A percentile compares a stretch with the other conserved stretches of the same genome.
These are phyloP conservation scores for Lasioglossum lativentre DNA, from an alignment of 2,888 invertebrate species.

Conservation along the genomic window DNA sequence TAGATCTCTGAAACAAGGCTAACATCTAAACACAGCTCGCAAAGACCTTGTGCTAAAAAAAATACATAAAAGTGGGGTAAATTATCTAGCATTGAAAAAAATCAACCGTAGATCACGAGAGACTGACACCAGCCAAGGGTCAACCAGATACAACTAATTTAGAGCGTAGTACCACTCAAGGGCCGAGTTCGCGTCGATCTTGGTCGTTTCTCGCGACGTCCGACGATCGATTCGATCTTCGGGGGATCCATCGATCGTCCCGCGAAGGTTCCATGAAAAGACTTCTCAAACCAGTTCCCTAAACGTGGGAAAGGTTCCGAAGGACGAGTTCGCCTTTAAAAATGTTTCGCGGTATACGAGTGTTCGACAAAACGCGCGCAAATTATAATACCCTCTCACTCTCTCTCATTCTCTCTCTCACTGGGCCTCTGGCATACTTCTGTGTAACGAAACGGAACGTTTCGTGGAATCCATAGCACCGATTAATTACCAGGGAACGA, in stretches of 20 bases:
- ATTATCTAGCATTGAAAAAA: background rate
- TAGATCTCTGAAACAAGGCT: too few relatives aligned
- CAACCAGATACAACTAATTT: background rate
- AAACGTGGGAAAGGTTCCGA: slow-evolving; percentile 66
- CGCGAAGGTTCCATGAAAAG: slow-evolving; percentile 62
- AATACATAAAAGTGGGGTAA: background rate
- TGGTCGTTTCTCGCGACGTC: slow-evolving; percentile 6
- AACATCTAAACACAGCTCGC: background rate
- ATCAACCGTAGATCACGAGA: background rate
- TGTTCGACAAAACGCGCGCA: slow-evolving; percentile 58
- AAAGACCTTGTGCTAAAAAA: background rate
- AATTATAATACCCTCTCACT: slow-evolving; percentile 62
- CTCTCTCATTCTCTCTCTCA: slow-evolving; percentile 44
- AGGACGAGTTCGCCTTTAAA: slow-evolving; percentile 53
- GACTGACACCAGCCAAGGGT: background rate
- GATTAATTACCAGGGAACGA: background rate
- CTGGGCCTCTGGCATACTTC: background rate
- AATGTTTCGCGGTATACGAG: slow-evolving; percentile 42
- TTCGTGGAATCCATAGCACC: background rate
- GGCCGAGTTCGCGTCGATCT: slow-evolving; percentile 8
- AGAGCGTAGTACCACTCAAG: background rate
- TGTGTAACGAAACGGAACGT: background rate
- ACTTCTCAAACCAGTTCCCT: slow-evolving; percentile 71
- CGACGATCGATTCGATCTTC: slow-evolving; percentile 60
- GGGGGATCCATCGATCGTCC: slow-evolving; percentile 67